Conservation (phyloP, 1,140 invertebrate species). For the Drosophila obscura region DNA sequence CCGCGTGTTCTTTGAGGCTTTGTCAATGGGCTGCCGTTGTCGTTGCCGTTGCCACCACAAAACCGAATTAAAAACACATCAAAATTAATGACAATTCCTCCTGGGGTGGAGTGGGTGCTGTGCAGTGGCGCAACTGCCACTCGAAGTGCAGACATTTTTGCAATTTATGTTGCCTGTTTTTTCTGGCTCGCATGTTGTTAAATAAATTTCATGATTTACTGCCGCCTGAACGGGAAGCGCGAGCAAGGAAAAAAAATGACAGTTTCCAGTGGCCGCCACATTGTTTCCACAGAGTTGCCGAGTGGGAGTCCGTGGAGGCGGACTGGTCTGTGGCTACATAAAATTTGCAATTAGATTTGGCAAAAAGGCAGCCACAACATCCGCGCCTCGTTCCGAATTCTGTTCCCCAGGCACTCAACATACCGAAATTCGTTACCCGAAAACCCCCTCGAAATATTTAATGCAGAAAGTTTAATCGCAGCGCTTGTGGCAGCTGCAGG, state of each 20-base stretch:
- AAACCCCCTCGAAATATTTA: conserved; percentile 56
- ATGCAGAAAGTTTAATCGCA: conserved; percentile 78
- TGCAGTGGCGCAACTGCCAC: conserved; percentile 33
- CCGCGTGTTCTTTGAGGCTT: conserved; percentile 57
- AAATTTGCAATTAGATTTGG: conserved; percentile 81
- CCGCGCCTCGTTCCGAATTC: conserved; percentile 37
- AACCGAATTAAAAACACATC: conserved; percentile 76
- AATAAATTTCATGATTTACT: conserved; percentile 77
- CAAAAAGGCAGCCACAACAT: conserved; percentile 67
- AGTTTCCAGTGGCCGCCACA: conserved; percentile 52
- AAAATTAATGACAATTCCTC: conserved; percentile 64
- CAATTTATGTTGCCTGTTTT: conserved; percentile 66
- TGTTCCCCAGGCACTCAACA: conserved; percentile 15
- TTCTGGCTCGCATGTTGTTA: conserved; percentile 48
- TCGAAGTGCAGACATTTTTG: conserved; percentile 60
- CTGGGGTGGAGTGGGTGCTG: neutral
- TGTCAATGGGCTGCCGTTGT: conserved; percentile 50
- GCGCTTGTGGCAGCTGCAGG: conserved; percentile 42
- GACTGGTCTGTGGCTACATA: conserved; percentile 58
- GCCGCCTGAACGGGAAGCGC: conserved; percentile 53
- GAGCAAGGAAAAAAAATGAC: conserved; percentile 29
- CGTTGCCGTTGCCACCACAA: conserved; percentile 36
- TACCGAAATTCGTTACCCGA: conserved; percentile 16
- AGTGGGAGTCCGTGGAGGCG: conserved; percentile 35
- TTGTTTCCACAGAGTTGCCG: conserved; percentile 56